A percentile compares a stretch with the other conserved stretches of the same genome.
Conservation (phyloP, 2,888 invertebrate genomes). For the Oeneis ivallda region DNA sequence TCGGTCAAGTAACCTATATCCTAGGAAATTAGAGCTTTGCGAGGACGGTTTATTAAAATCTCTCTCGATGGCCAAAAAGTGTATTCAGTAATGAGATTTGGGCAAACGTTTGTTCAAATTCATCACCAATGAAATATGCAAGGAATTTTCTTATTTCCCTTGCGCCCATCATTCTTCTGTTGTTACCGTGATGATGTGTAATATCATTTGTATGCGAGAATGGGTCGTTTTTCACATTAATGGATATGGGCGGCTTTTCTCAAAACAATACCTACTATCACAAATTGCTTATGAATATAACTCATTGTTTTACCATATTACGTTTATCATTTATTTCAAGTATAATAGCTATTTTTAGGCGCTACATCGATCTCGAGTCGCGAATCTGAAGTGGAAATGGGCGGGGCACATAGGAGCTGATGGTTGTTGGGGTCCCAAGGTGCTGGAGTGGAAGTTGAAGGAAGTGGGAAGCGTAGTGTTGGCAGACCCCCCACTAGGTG, state of each 20-base stretch:
- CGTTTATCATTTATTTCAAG: neutral
- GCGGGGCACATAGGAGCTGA: too few relatives aligned
- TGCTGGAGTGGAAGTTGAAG: too few relatives aligned
- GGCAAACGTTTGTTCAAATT: constrained; percentile 24
- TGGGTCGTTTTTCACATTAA: constrained; percentile 16
- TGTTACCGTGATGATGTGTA: constrained; percentile 11
- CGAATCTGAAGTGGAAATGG: too few relatives aligned
- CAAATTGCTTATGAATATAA: neutral
- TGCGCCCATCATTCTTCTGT: constrained; percentile 19
- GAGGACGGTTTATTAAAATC: neutral
- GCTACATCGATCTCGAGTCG: too few relatives aligned
- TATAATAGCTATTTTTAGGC: neutral
- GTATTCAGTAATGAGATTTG: neutral
- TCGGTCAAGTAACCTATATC: too few relatives aligned
- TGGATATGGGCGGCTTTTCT: neutral
- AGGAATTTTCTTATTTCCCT: constrained; percentile 28
- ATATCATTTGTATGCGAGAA: constrained; percentile 19
- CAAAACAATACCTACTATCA: constrained; percentile 4
- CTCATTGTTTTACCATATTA: neutral
- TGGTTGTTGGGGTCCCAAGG: too few relatives aligned
- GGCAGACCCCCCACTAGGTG: too few relatives aligned
- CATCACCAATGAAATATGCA: constrained; percentile 26
- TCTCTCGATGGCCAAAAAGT: neutral
- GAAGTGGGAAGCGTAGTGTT: too few relatives aligned
- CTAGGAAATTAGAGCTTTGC: neutral